Evolutionary conservation across 1,140 invertebrate species (phyloP).

Genomic region (Drosophila aff.): DNA sequence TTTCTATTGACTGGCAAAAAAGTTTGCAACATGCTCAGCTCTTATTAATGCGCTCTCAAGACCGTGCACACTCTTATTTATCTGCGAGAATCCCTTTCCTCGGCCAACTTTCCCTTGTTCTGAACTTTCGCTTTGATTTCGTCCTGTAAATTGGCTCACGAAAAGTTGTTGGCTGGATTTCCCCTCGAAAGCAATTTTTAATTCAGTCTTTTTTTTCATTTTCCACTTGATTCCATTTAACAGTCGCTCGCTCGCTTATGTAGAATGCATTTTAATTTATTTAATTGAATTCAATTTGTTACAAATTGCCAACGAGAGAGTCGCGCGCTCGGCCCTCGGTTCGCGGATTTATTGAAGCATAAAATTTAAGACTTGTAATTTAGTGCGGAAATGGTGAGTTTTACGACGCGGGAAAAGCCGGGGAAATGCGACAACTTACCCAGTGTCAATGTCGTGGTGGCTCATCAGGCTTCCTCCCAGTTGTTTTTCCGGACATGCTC

Average conservation of each 20-base stretch:
- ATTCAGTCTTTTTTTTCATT: conserved; percentile 58
- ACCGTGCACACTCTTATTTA: conserved; percentile 55
- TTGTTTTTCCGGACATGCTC: conserved; percentile 49
- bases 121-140: conserved; percentile 73
- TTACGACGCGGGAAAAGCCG: conserved; percentile 42
- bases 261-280: conserved; percentile 81
- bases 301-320: conserved; percentile 61
- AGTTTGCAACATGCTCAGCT: conserved; percentile 63
- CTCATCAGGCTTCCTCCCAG: conserved; percentile 47
- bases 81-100: conserved; percentile 38
- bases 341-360: conserved; percentile 77
- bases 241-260: conserved; percentile 58
- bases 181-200: conserved; percentile 56
- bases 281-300: conserved; percentile 80
- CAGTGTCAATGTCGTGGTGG: conserved; percentile 70
- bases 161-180: conserved; percentile 45
- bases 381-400: conserved; percentile 60
- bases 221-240: conserved; percentile 44
- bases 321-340: conserved; percentile 13
- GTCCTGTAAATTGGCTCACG: conserved; percentile 53
- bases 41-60: conserved; percentile 69
- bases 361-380: conserved; percentile 77
- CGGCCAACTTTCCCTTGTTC: conserved; percentile 26
- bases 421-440: conserved; percentile 43
- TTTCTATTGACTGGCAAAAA: conserved; percentile 71